Evolutionary conservation across 2,113 vertebrate genomes (phyloP).

Genomic region (Alouatta palliata): DNA sequence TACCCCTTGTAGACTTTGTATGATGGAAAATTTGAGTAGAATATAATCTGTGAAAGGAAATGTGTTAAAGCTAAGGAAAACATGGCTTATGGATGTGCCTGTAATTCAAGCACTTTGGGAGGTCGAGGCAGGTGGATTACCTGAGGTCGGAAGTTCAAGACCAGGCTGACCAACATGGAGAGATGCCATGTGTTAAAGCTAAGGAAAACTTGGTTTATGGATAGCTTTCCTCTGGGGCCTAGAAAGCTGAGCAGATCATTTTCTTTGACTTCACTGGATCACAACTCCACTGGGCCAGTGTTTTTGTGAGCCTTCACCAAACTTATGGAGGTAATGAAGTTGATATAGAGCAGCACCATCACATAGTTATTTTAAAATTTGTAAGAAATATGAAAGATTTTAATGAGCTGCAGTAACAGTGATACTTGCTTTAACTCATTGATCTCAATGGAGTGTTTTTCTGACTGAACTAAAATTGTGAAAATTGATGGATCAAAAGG

Average conservation of each 20-base stretch:
- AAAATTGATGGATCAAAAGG: conserved; percentile 7
- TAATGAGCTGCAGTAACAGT: not conserved
- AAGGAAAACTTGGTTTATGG: not conserved
- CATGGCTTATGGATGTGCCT: not conserved
- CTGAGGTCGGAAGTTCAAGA: too few species aligned
- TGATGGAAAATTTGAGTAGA: not conserved
- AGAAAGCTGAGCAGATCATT: not conserved
- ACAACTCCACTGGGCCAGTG: not conserved
- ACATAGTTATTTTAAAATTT: not conserved
- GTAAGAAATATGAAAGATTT: not conserved
- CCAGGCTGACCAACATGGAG: too few species aligned
- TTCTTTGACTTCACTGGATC: not conserved
- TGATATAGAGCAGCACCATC: not conserved
- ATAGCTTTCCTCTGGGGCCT: not conserved
- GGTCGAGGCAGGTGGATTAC: too few species aligned
- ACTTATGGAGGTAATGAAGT: not conserved
- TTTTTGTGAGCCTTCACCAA: not conserved
- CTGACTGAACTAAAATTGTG: not conserved
- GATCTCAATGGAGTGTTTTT: not conserved
- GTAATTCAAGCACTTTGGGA: too few species aligned
- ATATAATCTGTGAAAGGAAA: not conserved
- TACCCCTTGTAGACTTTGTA: not conserved
- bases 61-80: not conserved
- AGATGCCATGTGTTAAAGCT: not conserved
- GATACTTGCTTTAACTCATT: not conserved